Evolutionary conservation across 2,113 vertebrate species (phyloP), one percentile per base, ranked within the genome.

Genomic region (Fregata magnificens): DNA sequence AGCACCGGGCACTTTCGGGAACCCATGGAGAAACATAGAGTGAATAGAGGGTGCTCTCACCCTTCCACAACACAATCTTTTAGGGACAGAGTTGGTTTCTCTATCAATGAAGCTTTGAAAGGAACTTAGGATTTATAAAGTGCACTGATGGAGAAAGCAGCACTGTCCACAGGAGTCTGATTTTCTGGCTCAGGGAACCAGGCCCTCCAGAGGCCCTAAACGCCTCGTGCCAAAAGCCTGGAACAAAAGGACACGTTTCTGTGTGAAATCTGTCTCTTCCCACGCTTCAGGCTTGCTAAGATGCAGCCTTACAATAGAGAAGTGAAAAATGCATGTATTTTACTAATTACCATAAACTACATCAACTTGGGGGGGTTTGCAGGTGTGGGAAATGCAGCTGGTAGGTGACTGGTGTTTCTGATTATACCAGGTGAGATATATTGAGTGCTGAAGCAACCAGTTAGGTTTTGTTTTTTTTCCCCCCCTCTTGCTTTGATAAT

Each of bases 151-250:
- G 44, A 56, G 42, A 93, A 91, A 91, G 83, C 70, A 88, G 38
- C 15, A 6, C 59, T 88, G 72, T 88, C 86, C 86, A 67, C 50
- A 77, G 77, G 36, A 79, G 40, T 69, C 78, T 91, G 93, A 91
- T 83, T 85, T 95, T 89, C 91, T 96, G 85, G 72, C 77, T 96
- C 49, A 72, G 61, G 86, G 92, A 97, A 58, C 5, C 8, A 89
- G 94, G 63, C 55, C 40, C 80, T 80, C 84, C 81, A 93, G 87
- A 95, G 90, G 62, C 90, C 88, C 22, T 73, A 44, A 82, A 19
- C 0, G 1, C 36, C 31, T 88, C 18, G 10, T 96, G 92, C 86
- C 73, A 95, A 74, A 95, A 94, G 44, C 28, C 61, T 63, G 77
- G 49, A 88, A 90, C 52, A 93, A 96, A 93, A 83, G 36, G 44